phyloP scores from a whole-genome alignment of 1,140 invertebrate genomes.

The Papilio dardanus region DNA sequence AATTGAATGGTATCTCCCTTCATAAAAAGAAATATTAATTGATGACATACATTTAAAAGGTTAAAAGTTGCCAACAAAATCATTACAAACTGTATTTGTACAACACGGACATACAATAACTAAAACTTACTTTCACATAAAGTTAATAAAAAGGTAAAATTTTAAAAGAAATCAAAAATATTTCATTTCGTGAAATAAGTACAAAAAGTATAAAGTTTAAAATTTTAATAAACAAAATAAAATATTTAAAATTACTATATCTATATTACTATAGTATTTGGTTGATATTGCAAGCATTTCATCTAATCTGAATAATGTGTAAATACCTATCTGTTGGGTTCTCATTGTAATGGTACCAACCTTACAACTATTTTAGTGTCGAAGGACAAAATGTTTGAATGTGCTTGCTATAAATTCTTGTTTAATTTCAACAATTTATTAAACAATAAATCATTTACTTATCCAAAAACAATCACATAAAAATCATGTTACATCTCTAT shows the following conservation, averaged over 20 bases:
- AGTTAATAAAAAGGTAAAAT: not conserved
- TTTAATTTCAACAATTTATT: not conserved
- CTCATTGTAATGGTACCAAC: not conserved
- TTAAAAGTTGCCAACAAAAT: slow-evolving; percentile 3
- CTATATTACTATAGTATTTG: slow-evolving; percentile 8
- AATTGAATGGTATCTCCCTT: not conserved
- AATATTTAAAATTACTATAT: not conserved
- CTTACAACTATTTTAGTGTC: not conserved
- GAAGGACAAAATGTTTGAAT: not conserved
- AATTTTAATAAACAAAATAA: not conserved
- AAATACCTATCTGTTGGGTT: not conserved
- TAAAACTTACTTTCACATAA: not conserved
- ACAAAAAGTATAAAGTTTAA: slow-evolving; percentile 13
- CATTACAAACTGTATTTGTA: not conserved
- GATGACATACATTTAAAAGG: too few species aligned
- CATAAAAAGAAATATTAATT: too few species aligned
- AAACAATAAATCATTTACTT: not conserved
- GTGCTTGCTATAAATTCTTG: not conserved
- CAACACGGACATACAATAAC: not conserved
- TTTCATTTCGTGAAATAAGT: not conserved
- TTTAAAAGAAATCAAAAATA: not conserved
- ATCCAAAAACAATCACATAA: not conserved
- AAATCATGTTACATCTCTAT: not conserved
- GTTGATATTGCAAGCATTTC: slow-evolving; percentile 29
- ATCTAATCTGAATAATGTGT: not conserved